Percentiles rank a stretch among this genome's conserved stretches.
Evolutionary conservation across 2,888 invertebrate genomes (phyloP).

Genomic region (Eulithis prunata): DNA sequence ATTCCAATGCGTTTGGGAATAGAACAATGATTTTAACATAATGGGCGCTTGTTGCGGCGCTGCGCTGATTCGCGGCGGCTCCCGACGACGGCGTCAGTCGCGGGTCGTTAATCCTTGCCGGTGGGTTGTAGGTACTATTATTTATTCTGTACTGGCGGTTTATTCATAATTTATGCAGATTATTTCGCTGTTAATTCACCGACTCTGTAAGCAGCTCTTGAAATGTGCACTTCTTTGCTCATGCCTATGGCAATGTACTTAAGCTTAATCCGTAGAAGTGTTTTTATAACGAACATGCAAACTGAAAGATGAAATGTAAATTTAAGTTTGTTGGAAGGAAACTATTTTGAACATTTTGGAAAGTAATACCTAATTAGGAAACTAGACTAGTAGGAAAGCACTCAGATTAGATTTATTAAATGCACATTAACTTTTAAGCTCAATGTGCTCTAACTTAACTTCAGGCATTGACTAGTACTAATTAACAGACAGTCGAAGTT

Average conservation of each 20-base stretch:
- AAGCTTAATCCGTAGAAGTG: slow-evolving; percentile 6
- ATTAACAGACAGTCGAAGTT: neutral
- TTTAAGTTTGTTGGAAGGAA: neutral
- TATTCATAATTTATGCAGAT: slow-evolving; percentile 75
- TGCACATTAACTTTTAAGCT: too few species aligned
- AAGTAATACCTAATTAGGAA: too few species aligned
- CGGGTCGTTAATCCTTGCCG: slow-evolving; percentile 68
- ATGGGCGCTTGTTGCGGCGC: slow-evolving; percentile 51
- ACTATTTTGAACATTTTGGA: neutral
- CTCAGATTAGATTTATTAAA: too few species aligned
- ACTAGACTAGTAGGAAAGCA: too few species aligned
- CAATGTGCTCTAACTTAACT: too few species aligned
- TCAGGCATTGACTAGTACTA: neutral
- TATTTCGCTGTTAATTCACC: slow-evolving; percentile 70
- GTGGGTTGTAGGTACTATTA: slow-evolving; percentile 27
- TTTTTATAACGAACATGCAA: neutral
- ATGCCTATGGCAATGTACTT: slow-evolving; percentile 4
- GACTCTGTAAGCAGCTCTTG: slow-evolving; percentile 60
- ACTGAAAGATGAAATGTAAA: neutral
- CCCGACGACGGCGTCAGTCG: slow-evolving; percentile 47
- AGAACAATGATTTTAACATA: slow-evolving; percentile 37
- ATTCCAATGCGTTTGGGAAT: slow-evolving; percentile 27
- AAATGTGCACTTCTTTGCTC: slow-evolving; percentile 57
- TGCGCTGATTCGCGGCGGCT: slow-evolving; percentile 55
- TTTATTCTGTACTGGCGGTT: slow-evolving; percentile 52